Conservation (phyloP, 2,888 invertebrate species). For the Callimorpha dominula region DNA sequence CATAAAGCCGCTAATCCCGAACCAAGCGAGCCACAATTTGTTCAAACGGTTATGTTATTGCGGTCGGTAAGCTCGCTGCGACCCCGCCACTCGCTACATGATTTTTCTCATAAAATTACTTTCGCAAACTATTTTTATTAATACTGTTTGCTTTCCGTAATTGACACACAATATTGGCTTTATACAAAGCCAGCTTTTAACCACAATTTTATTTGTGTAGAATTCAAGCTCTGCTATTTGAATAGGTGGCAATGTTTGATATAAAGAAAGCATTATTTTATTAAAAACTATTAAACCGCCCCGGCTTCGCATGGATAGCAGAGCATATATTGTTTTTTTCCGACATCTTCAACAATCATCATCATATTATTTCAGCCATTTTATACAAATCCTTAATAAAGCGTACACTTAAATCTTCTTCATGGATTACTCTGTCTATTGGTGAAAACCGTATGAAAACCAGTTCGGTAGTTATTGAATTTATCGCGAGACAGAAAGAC, state of each 20-base stretch:
- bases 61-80: conserved; percentile 77
- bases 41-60: conserved; percentile 86
- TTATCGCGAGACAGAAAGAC: too few species aligned
- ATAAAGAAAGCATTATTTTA: neutral
- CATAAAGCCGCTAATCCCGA: conserved; percentile 84
- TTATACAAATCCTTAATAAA: too few species aligned
- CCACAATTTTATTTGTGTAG: neutral
- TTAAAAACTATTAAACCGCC: neutral
- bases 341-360: too few species aligned
- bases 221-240: neutral
- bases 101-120: conserved; percentile 76
- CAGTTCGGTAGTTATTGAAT: too few species aligned
- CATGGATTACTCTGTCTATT: too few species aligned
- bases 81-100: conserved; percentile 68
- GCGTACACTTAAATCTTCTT: too few species aligned
- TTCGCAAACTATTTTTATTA: conserved; percentile 62
- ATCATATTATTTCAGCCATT: too few species aligned
- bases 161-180: conserved; percentile 18
- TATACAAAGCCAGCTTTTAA: neutral
- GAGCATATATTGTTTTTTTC: too few species aligned
- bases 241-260: neutral
- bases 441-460: too few species aligned
- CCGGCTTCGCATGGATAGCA: too few species aligned
- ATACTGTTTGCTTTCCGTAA: conserved; percentile 42
- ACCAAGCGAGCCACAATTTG: conserved; percentile 81